Conservation (phyloP, 2,888 invertebrate genomes). For the Ectropis crepuscularia region DNA sequence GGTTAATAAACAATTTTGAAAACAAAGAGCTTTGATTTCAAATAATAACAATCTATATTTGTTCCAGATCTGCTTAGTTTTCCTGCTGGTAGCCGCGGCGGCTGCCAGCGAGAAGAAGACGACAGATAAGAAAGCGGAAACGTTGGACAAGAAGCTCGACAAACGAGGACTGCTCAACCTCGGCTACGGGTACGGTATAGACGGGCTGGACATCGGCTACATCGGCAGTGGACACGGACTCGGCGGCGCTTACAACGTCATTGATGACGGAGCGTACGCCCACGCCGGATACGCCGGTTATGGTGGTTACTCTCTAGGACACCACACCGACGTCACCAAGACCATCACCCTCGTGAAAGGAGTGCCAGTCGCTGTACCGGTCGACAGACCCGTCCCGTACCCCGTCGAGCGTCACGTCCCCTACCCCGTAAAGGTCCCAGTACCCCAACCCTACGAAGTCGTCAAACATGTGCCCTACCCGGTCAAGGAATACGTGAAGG, state of each 20-base stretch:
- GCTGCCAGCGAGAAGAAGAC: conserved; percentile 88
- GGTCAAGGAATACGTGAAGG: conserved; percentile 91
- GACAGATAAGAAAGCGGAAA: conserved; percentile 83
- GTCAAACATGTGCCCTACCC: conserved; percentile 88
- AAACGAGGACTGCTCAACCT: conserved; percentile 92
- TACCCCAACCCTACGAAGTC: conserved; percentile 90
- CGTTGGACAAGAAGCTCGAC: conserved; percentile 91
- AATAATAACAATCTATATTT: conserved; percentile 23
- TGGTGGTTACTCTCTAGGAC: conserved; percentile 67
- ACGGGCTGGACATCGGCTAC: conserved; percentile 90
- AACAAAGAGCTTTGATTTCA: too few species aligned
- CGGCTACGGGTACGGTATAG: conserved; percentile 92
- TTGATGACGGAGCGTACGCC: conserved; percentile 60
- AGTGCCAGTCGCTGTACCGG: conserved; percentile 86
- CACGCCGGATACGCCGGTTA: conserved; percentile 59
- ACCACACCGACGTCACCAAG: conserved; percentile 83
- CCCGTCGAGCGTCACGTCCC: conserved; percentile 88
- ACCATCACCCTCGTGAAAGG: conserved; percentile 88
- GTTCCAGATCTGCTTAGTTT: conserved; percentile 88
- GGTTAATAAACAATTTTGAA: too few species aligned
- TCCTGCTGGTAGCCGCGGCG: conserved; percentile 91
- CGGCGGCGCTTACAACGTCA: conserved; percentile 81
- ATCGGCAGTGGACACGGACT: conserved; percentile 86
- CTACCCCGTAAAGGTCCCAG: conserved; percentile 88
- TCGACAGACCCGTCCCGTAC: conserved; percentile 86